Percentiles rank a stretch among this genome's conserved stretches.
phyloP scores from a whole-genome alignment of 2,113 vertebrate species.

The Grantiella picta region DNA sequence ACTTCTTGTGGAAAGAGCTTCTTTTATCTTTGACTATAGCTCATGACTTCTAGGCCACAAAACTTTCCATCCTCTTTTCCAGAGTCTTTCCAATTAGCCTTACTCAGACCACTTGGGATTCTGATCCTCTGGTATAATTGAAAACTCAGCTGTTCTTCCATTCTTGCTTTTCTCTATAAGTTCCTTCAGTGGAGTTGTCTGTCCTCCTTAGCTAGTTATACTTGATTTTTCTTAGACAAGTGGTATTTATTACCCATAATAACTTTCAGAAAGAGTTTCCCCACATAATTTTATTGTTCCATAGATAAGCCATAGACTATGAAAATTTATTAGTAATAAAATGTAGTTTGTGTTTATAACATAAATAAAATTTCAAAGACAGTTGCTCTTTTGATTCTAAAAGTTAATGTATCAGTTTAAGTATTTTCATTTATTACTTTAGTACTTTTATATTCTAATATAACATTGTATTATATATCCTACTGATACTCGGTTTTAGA shows the following conservation, averaged over 20 bases:
- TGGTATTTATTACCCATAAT: not conserved
- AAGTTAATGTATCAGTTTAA: not conserved
- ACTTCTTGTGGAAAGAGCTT: not conserved
- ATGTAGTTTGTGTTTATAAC: not conserved
- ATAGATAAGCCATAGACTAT: not conserved
- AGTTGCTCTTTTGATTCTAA: not conserved
- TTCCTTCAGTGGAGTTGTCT: not conserved
- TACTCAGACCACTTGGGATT: not conserved
- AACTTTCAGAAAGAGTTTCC: not conserved
- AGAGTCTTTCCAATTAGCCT: not conserved
- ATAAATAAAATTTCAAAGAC: slow-evolving; percentile 6
- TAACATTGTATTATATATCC: not conserved
- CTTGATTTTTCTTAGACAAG: not conserved
- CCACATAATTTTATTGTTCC: not conserved
- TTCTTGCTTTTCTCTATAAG: not conserved
- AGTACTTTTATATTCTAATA: not conserved
- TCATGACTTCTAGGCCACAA: not conserved
- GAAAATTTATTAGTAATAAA: slow-evolving; percentile 20
- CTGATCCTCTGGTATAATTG: not conserved
- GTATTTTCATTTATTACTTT: not conserved
- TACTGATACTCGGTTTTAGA: not conserved
- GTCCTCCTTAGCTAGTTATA: not conserved
- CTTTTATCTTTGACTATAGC: not conserved
- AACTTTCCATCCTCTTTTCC: not conserved
- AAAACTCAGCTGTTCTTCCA: not conserved